Conservation (phyloP, 1,140 invertebrate species). For the Conus ventricosus region DNA sequence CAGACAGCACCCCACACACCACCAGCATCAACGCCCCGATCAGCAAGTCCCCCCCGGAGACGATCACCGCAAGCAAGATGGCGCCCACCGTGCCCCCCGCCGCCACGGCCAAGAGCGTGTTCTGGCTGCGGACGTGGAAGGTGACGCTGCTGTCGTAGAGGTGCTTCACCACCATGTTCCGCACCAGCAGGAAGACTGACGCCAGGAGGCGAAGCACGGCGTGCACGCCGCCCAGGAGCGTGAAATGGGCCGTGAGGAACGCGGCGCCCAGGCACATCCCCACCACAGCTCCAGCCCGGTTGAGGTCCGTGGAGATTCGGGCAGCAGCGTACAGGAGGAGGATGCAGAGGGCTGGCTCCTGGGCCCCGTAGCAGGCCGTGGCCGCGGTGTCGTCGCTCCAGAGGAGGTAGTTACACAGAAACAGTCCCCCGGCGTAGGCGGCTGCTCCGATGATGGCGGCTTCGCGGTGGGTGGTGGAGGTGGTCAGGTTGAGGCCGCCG, state of each 20-base stretch:
- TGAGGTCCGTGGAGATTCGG: constrained; percentile 1
- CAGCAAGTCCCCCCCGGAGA: not conserved
- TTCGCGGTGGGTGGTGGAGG: constrained; percentile 20
- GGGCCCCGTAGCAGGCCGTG: not conserved
- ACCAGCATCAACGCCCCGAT: constrained; percentile 21
- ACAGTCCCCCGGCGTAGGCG: constrained; percentile 2
- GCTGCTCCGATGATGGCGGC: not conserved
- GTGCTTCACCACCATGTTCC: constrained; percentile 35
- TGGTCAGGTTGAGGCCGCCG: not conserved
- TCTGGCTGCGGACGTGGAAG: constrained; percentile 9
- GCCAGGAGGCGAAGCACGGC: not conserved
- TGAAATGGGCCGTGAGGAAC: not conserved
- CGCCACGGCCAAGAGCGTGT: not conserved
- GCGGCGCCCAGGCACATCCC: not conserved
- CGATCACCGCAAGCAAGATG: not conserved
- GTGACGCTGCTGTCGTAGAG: constrained; percentile 32
- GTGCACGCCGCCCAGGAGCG: not conserved
- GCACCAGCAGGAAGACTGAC: constrained; percentile 6
- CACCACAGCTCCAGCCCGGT: not conserved
- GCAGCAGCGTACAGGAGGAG: constrained; percentile 6
- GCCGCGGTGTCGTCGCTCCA: constrained; percentile 15
- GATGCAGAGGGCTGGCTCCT: constrained; percentile 23
- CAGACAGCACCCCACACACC: constrained; percentile 20
- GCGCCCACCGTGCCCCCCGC: not conserved
- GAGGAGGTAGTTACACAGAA: constrained; percentile 19